Conservation (phyloP, 2,797 vertebrate species). For the Gambelia wislizenii region DNA sequence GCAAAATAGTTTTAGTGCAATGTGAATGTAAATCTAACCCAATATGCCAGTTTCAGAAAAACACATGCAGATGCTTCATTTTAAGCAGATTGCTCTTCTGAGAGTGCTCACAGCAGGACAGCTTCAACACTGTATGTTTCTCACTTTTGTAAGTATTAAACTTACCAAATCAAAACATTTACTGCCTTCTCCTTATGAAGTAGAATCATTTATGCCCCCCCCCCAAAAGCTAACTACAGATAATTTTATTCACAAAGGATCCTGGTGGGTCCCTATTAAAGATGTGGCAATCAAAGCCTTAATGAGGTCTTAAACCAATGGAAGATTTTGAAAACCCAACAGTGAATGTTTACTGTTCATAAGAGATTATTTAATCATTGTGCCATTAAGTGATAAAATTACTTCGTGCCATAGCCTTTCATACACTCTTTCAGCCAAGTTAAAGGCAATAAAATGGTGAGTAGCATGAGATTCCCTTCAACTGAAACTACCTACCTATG, state of each 20-base stretch:
- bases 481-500: not conserved
- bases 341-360: not conserved
- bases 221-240: not conserved
- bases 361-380: not conserved
- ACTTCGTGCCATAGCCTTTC: not conserved
- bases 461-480: not conserved
- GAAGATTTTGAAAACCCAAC: conserved; percentile 36
- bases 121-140: not conserved
- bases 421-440: not conserved
- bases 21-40: not conserved
- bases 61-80: not conserved
- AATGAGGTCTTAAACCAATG: conserved; percentile 29
- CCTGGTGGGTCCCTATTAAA: not conserved
- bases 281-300: conserved; percentile 17
- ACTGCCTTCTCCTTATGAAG: not conserved
- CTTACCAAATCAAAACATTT: not conserved
- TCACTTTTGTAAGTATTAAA: conserved; percentile 5
- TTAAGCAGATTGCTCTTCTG: not conserved
- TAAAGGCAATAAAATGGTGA: accelerated
- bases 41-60: not conserved
- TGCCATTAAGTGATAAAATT: conserved; percentile 9
- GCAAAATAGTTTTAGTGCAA: not conserved
- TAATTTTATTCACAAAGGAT: conserved; percentile 33
- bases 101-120: not conserved
- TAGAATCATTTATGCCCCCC: not conserved